These are phyloP conservation scores for Zophobas morio DNA, from an alignment of 1,140 invertebrate genomes.

Conservation along the genomic window DNA sequence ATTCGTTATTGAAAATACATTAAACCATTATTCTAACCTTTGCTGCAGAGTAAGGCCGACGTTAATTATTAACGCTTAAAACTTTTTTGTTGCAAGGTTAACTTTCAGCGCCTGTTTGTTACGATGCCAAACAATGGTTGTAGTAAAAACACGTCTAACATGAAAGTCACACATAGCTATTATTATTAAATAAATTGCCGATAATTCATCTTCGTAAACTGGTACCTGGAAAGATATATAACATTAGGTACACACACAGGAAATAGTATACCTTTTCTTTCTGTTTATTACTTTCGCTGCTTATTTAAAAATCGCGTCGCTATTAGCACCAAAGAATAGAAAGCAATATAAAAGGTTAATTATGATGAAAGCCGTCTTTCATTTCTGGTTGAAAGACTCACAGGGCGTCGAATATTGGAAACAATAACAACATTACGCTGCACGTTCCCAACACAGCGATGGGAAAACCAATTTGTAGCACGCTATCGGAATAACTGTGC, in stretches of 20 bases:
- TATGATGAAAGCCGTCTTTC: slow-evolving; percentile 13
- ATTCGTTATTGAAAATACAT: too few relatives aligned
- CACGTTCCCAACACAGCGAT: slow-evolving; percentile 30
- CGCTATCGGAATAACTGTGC: slow-evolving; percentile 1
- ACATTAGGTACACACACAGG: not conserved
- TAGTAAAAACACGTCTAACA: too few relatives aligned
- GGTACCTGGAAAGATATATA: too few relatives aligned
- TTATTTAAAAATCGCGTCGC: slow-evolving; percentile 19
- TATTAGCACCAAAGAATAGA: slow-evolving; percentile 9
- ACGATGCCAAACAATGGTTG: too few relatives aligned
- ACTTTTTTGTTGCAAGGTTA: too few relatives aligned
- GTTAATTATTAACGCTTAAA: too few relatives aligned
- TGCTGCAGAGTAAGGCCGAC: too few relatives aligned
- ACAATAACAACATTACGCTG: slow-evolving; percentile 37
- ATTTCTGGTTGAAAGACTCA: slow-evolving; percentile 22
- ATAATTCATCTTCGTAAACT: too few relatives aligned
- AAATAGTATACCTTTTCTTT: not conserved
- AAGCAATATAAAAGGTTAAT: slow-evolving; percentile 36
- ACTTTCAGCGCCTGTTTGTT: too few relatives aligned
- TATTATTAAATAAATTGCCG: too few relatives aligned
- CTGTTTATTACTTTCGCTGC: not conserved
- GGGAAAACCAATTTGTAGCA: slow-evolving; percentile 32
- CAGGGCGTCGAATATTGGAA: slow-evolving; percentile 31
- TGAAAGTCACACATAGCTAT: too few relatives aligned
- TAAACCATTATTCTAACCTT: too few relatives aligned